Evolutionary conservation across 2,797 vertebrate genomes (phyloP).

Genomic region (Rallus crepitans): DNA sequence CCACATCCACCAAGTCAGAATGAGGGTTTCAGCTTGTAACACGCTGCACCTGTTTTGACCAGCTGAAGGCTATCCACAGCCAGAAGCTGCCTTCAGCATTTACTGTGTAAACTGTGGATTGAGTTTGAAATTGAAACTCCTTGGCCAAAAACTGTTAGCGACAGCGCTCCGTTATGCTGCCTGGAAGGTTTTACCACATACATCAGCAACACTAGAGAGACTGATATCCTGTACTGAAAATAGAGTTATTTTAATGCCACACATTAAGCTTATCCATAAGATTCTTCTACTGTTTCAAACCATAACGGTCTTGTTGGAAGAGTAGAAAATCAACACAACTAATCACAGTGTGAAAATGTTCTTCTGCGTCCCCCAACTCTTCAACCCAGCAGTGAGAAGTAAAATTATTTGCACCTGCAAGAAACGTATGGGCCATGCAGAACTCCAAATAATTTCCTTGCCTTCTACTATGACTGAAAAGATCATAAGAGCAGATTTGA

Average conservation of each 20-base stretch:
- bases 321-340: not conserved
- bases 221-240: not conserved
- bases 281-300: not conserved
- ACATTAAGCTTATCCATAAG: not conserved
- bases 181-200: not conserved
- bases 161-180: not conserved
- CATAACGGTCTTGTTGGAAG: not conserved
- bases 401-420: not conserved
- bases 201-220: not conserved
- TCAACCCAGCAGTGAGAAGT: not conserved
- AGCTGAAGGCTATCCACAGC: not conserved
- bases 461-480: slow-evolving; percentile 4
- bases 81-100: not conserved
- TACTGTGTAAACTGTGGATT: not conserved
- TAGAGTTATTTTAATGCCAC: not conserved
- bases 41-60: not conserved
- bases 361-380: not conserved
- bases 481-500: slow-evolving; percentile 39
- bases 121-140: not conserved
- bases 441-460: not conserved
- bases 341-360: not conserved
- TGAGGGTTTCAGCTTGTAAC: not conserved
- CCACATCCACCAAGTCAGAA: not conserved
- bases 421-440: not conserved
- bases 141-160: not conserved